Conservation (phyloP, 2,888 invertebrate species). For the Anodontia alba region DNA sequence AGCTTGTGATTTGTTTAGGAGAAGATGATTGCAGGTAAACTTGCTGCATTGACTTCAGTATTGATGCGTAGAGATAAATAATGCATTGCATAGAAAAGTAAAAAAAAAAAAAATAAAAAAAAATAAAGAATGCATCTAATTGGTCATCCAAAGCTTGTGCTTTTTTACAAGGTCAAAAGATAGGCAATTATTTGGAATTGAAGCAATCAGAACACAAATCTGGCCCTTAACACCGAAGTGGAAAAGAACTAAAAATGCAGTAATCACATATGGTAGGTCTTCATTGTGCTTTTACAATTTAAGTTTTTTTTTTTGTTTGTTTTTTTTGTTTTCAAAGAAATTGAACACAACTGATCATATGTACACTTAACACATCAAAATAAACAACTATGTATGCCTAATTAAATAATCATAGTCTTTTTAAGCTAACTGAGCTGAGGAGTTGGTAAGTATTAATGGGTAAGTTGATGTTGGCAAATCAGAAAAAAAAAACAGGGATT, state of each 20-base stretch:
- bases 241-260: neutral
- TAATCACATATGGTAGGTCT: neutral
- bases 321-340: neutral
- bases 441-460: constrained; percentile 21
- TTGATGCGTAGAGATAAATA: no score
- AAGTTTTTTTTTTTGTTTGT: neutral
- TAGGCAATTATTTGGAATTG: neutral
- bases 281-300: neutral
- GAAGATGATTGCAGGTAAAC: constrained; percentile 21
- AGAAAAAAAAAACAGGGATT: neutral
- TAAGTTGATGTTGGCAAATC: constrained; percentile 4
- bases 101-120: no score
- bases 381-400: neutral
- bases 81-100: no score
- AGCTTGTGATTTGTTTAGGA: no score
- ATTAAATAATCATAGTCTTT: constrained; percentile 18
- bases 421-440: constrained; percentile 25
- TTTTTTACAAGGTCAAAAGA: no score
- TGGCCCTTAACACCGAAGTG: neutral
- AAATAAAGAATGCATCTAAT: no score
- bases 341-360: neutral
- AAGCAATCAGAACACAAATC: neutral
- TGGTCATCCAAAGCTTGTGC: no score
- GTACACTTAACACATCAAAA: neutral
- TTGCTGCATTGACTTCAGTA: neutral